Conservation (phyloP, 2,797 vertebrate genomes). For the Antennarius maculatus region DNA sequence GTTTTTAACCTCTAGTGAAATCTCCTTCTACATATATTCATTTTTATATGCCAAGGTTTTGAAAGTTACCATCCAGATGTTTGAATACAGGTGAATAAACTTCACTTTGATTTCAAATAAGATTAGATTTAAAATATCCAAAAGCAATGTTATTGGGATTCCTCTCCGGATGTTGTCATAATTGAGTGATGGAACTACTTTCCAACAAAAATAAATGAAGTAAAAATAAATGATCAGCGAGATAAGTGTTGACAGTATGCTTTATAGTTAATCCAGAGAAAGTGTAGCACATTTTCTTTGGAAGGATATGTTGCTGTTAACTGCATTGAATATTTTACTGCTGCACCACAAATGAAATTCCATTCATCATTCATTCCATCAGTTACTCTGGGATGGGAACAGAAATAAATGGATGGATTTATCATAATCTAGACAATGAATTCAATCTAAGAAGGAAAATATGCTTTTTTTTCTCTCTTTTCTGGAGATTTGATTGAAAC, state of each 20-base stretch:
- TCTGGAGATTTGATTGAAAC: background rate
- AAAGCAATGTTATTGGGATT: too few species aligned
- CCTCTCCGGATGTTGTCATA: background rate
- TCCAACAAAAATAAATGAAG: background rate
- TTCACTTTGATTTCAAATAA: background rate
- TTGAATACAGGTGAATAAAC: background rate
- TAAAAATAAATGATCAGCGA: constrained; percentile 6
- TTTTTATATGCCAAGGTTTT: background rate
- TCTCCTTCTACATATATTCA: background rate
- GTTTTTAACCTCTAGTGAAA: background rate
- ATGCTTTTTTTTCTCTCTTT: too few species aligned
- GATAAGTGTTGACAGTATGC: constrained; percentile 20
- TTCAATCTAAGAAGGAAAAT: background rate
- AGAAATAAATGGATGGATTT: constrained; percentile 13
- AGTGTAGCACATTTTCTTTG: constrained; percentile 32
- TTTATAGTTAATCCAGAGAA: constrained; percentile 26
- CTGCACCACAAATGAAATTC: constrained; percentile 34
- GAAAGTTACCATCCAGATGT: background rate
- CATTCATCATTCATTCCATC: constrained; percentile 38
- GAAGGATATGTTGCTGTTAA: constrained; percentile 25
- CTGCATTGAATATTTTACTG: constrained; percentile 32
- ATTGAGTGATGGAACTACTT: constrained; percentile 5
- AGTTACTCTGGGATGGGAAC: constrained; percentile 8
- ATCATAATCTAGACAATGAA: background rate
- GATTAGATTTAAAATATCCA: background rate